These are phyloP conservation scores for Diglossa cyanea DNA, from an alignment of 2,797 vertebrate genomes.

Conservation along the genomic window DNA sequence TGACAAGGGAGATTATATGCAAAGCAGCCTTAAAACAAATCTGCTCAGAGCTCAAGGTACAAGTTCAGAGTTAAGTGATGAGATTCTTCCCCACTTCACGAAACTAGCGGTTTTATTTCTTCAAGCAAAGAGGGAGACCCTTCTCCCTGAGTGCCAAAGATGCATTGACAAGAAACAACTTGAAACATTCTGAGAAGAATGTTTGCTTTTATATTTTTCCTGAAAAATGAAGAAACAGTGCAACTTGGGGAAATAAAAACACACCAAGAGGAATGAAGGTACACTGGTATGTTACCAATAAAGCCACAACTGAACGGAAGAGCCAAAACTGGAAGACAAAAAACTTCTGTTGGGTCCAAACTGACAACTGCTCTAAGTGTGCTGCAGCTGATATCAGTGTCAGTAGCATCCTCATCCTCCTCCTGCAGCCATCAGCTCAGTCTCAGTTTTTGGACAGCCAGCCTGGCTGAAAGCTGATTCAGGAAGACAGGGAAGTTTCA, in stretches of 20 bases:
- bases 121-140: not conserved
- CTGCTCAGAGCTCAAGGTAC: not conserved
- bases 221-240: not conserved
- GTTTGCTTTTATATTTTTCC: not conserved
- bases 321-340: not conserved
- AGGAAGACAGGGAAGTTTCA: not conserved
- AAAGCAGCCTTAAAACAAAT: not conserved
- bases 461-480: not conserved
- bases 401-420: not conserved
- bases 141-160: not conserved
- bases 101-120: not conserved
- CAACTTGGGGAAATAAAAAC: not conserved
- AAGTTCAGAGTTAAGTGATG: not conserved
- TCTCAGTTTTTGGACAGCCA: not conserved
- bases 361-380: not conserved
- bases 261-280: not conserved
- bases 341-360: not conserved
- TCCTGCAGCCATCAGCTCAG: not conserved
- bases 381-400: not conserved
- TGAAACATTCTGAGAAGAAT: not conserved
- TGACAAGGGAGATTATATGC: not conserved
- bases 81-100: not conserved
- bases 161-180: not conserved
- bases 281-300: not conserved
- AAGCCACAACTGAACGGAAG: not conserved